Evolutionary conservation across 2,797 vertebrate genomes (phyloP).

Genomic region (Sus cebifrons): DNA sequence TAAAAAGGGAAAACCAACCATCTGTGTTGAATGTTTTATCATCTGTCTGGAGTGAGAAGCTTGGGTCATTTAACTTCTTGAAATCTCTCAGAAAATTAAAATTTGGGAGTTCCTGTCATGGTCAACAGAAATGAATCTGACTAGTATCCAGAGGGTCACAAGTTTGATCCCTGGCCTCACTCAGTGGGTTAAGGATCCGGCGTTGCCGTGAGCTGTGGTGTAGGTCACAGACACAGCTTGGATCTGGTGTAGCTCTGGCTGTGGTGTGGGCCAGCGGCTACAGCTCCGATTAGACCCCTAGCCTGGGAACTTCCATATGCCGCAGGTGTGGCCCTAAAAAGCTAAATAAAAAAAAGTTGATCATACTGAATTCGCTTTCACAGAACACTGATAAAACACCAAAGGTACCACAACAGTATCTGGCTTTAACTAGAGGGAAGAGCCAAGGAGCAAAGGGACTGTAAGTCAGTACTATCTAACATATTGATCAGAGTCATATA

Average conservation of each 20-base stretch:
- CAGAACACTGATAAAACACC: neutral
- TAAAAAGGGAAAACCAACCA: slow-evolving; percentile 24
- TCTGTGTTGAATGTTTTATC: slow-evolving; percentile 48
- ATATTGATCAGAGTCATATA: neutral
- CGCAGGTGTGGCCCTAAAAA: no score
- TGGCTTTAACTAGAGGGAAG: neutral
- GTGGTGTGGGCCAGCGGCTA: no score
- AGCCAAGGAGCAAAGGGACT: neutral
- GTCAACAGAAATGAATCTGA: no score
- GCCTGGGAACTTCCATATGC: no score
- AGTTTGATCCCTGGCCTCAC: no score
- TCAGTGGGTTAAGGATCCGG: no score
- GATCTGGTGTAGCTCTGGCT: no score
- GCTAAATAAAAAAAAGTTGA: neutral
- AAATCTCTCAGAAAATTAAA: slow-evolving; percentile 70
- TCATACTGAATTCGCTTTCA: neutral
- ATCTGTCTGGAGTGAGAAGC: slow-evolving; percentile 19
- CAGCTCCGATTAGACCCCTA: no score
- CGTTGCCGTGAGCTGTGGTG: no score
- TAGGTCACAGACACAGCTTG: no score
- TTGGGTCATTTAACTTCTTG: slow-evolving; percentile 35
- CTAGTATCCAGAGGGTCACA: no score
- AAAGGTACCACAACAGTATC: neutral
- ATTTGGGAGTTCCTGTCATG: neutral
- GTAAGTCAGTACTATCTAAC: neutral